These are phyloP conservation scores for Fulmarus glacialis DNA, from an alignment of 2,113 vertebrate species.

Conservation along the genomic window DNA sequence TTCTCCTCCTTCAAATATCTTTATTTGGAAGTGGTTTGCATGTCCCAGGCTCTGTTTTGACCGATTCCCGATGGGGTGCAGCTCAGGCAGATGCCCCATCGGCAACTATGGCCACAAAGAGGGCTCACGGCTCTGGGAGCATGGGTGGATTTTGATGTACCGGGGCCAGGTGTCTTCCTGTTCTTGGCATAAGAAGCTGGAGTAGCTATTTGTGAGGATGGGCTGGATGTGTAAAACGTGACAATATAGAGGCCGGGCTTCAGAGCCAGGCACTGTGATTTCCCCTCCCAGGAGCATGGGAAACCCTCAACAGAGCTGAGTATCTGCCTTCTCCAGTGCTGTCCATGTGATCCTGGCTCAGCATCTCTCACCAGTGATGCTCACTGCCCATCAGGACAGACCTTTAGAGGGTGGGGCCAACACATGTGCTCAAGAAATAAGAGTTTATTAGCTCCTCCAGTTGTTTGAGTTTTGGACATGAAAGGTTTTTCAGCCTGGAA, in stretches of 20 bases:
- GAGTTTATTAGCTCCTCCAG: background rate
- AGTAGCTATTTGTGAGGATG: background rate
- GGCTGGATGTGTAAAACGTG: background rate
- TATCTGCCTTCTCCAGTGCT: background rate
- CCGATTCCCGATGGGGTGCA: background rate
- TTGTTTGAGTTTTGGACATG: background rate
- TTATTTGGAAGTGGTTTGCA: background rate
- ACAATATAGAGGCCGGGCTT: background rate
- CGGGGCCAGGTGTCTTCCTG: background rate
- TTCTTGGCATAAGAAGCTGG: background rate
- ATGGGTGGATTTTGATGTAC: background rate
- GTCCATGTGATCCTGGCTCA: rapidly evolving
- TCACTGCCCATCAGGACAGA: background rate
- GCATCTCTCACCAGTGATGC: background rate
- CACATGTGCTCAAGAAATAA: background rate
- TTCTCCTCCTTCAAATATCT: background rate
- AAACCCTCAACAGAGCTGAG: background rate
- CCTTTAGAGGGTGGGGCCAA: background rate
- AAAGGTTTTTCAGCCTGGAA: background rate
- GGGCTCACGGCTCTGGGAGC: background rate
- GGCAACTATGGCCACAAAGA: background rate
- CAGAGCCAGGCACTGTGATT: background rate
- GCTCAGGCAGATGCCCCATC: background rate
- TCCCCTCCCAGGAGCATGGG: background rate
- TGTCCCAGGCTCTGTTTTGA: background rate